phyloP scores from a whole-genome alignment of 1,140 invertebrate species.

The Myzus persicae region DNA sequence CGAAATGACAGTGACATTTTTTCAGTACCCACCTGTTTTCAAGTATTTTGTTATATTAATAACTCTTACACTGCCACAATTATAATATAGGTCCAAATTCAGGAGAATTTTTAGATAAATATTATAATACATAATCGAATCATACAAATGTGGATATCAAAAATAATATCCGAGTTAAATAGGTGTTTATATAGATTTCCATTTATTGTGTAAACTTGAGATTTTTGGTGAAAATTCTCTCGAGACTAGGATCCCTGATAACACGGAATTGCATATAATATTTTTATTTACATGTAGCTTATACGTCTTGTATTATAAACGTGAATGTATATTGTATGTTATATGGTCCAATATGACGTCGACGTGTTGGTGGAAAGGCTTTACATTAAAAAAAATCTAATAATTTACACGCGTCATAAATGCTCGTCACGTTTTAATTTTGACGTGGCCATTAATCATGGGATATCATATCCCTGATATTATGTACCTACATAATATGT shows the following conservation, averaged over 20 bases:
- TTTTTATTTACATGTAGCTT: not conserved
- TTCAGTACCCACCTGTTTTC: too few relatives aligned
- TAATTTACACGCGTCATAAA: slow-evolving; percentile 12
- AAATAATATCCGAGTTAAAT: too few relatives aligned
- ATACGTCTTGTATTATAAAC: not conserved
- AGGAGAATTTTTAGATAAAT: too few relatives aligned
- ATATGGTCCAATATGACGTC: not conserved
- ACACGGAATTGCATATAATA: not conserved
- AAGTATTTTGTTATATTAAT: too few relatives aligned
- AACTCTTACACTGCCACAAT: too few relatives aligned
- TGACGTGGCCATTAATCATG: slow-evolving; percentile 2
- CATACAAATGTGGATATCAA: too few relatives aligned
- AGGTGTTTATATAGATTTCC: not conserved
- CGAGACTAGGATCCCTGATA: not conserved
- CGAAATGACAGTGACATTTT: too few relatives aligned
- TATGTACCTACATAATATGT: not conserved
- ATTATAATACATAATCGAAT: too few relatives aligned
- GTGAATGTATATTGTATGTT: not conserved
- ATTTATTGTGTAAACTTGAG: not conserved
- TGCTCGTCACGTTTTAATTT: slow-evolving; percentile 3
- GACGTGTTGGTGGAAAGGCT: not conserved
- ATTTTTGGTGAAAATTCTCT: not conserved
- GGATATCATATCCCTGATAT: not conserved
- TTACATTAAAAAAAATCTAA: not conserved
- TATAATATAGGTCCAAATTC: too few relatives aligned